phyloP scores from a whole-genome alignment of 2,888 invertebrate species.

The Calameuta idolon region DNA sequence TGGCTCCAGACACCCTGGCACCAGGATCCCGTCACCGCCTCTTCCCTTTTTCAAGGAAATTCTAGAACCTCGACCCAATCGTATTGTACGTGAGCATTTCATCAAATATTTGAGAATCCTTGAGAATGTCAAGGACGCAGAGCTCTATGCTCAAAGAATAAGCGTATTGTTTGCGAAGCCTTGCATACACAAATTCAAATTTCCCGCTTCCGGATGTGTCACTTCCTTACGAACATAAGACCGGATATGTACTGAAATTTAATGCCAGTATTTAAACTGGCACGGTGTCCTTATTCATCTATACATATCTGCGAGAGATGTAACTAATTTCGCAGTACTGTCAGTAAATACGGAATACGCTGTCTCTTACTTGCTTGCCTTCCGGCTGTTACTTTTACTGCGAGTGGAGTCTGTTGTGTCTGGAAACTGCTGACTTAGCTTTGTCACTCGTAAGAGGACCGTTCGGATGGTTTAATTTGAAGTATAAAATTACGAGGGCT shows the following conservation, averaged over 20 bases:
- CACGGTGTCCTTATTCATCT: too few species aligned
- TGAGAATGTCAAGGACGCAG: background rate
- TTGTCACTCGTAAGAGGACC: background rate
- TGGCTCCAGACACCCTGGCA: slow-evolving; percentile 55
- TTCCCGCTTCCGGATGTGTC: background rate
- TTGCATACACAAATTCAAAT: background rate
- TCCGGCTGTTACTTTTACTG: background rate
- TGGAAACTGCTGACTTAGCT: background rate
- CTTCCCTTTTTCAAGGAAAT: background rate
- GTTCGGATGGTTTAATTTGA: background rate
- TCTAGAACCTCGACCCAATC: background rate
- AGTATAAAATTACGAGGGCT: background rate
- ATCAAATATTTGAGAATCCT: background rate
- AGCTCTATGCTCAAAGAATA: background rate
- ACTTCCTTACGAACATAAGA: background rate
- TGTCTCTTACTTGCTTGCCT: background rate
- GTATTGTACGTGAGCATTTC: background rate
- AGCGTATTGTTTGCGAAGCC: background rate
- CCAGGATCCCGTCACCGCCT: slow-evolving; percentile 19
- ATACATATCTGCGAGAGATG: too few species aligned
- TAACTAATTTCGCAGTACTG: too few species aligned
- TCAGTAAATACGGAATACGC: background rate
- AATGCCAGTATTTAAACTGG: too few species aligned
- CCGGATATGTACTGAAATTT: too few species aligned
- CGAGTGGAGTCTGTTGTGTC: background rate